A percentile compares a stretch with the other conserved stretches of the same genome.
These are phyloP conservation scores for Amblyopsis rosae DNA, from an alignment of 2,113 vertebrate species.

Conservation along the genomic window DNA sequence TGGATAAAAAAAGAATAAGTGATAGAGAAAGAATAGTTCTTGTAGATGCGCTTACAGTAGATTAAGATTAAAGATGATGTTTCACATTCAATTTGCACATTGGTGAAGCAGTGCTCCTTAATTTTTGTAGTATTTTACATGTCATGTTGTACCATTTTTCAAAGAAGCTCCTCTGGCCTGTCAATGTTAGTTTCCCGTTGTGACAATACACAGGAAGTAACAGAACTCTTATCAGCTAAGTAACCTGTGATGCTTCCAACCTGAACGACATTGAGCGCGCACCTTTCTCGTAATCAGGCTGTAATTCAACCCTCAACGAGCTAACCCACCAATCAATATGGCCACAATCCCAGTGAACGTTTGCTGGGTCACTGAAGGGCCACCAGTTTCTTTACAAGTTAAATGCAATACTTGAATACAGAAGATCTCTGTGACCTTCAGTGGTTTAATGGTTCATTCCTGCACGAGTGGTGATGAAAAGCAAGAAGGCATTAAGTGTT, in stretches of 20 bases:
- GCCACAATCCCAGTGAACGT: slow-evolving; percentile 80
- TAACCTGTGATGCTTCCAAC: slow-evolving; percentile 44
- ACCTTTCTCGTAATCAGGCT: slow-evolving; percentile 67
- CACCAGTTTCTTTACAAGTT: slow-evolving; percentile 79
- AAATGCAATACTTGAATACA: slow-evolving; percentile 79
- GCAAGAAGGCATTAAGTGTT: slow-evolving; percentile 47
- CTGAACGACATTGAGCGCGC: slow-evolving; percentile 69
- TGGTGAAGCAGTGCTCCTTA: background rate
- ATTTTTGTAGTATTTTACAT: too few species aligned
- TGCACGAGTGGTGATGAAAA: slow-evolving; percentile 65
- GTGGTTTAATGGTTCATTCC: slow-evolving; percentile 72
- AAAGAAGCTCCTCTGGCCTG: background rate
- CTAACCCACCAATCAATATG: slow-evolving; percentile 77
- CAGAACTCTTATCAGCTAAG: slow-evolving; percentile 47
- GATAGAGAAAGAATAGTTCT: slow-evolving; percentile 39
- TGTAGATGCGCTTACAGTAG: slow-evolving; percentile 9
- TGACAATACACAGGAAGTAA: slow-evolving; percentile 45
- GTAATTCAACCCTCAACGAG: slow-evolving; percentile 73
- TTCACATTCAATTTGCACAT: background rate
- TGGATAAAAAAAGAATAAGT: slow-evolving; percentile 54
- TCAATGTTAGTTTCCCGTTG: slow-evolving; percentile 47
- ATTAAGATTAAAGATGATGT: background rate
- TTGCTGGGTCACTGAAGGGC: slow-evolving; percentile 75
- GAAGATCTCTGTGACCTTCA: slow-evolving; percentile 74
- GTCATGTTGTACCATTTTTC: too few species aligned